These are phyloP conservation scores for Erythrocercus mccallii DNA, from an alignment of 2,113 vertebrate genomes.

Conservation along the genomic window DNA sequence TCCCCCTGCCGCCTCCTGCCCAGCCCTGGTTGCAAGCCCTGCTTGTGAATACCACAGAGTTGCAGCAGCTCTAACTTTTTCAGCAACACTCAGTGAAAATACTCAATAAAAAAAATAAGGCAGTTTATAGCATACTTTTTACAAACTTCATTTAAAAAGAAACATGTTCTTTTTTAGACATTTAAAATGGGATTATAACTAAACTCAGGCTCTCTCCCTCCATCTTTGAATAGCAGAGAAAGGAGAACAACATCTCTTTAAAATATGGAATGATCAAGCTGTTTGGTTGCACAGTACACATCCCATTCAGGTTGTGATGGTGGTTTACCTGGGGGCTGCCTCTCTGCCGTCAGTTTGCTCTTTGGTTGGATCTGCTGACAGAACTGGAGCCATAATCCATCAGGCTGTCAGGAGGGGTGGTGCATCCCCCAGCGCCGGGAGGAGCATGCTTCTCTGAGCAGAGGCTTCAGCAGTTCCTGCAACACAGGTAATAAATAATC, in stretches of 20 bases:
- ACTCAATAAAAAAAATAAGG: background rate
- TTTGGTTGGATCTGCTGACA: accelerated
- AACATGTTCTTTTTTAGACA: background rate
- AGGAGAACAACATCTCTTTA: background rate
- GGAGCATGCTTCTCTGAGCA: background rate
- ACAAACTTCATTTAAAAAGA: constrained; percentile 17
- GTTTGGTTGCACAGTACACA: background rate
- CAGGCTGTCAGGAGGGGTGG: background rate
- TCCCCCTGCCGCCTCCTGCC: background rate
- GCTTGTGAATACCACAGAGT: background rate
- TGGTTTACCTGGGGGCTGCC: background rate
- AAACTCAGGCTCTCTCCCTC: background rate
- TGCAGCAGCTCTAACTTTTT: background rate
- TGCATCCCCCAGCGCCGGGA: background rate
- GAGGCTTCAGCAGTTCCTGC: background rate
- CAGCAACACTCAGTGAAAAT: constrained; percentile 36
- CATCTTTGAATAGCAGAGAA: background rate
- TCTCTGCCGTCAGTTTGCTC: background rate
- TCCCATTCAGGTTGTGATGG: background rate
- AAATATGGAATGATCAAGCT: background rate
- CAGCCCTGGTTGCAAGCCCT: background rate
- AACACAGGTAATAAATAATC: constrained; percentile 12
- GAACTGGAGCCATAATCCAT: background rate
- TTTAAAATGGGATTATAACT: background rate
- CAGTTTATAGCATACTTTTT: background rate